A percentile compares a stretch with the other conserved stretches of the same genome.
Conservation (phyloP, 92 coral and sea anemone species). For the Zoanthus gigantus region DNA sequence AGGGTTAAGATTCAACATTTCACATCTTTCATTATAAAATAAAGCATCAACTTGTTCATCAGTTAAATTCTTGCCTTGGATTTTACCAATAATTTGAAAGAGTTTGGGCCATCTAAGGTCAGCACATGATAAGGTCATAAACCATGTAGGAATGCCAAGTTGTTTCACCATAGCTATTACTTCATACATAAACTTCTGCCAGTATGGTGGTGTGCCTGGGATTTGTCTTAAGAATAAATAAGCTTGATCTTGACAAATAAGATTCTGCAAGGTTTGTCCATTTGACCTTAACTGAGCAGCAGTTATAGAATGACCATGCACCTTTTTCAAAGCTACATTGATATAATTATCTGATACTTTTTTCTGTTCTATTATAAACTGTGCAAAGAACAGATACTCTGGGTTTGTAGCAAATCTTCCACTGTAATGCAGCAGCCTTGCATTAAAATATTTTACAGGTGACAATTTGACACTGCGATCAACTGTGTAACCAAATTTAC, state of each 20-base stretch:
- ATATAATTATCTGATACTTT: conserved; percentile 54
- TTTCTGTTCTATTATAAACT: conserved; percentile 65
- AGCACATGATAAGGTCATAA: conserved; percentile 79
- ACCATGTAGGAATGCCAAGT: conserved; percentile 76
- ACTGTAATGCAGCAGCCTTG: conserved; percentile 59
- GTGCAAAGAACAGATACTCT: conserved; percentile 73
- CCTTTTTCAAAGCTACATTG: conserved; percentile 65
- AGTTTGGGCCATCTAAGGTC: conserved; percentile 77
- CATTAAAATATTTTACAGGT: conserved; percentile 57
- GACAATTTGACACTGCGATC: conserved; percentile 28
- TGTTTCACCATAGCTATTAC: conserved; percentile 70
- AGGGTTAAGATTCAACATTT: conserved; percentile 70
- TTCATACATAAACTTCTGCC: conserved; percentile 60
- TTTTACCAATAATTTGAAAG: conserved; percentile 66
- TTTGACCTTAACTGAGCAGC: conserved; percentile 66
- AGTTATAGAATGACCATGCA: conserved; percentile 60
- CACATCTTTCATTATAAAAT: conserved; percentile 72
- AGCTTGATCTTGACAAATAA: conserved; percentile 57
- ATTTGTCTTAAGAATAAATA: conserved; percentile 66
- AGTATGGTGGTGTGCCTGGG: conserved; percentile 59
- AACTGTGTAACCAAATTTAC: conserved; percentile 20
- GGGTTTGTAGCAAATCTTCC: conserved; percentile 70
- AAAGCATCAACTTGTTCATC: conserved; percentile 65
- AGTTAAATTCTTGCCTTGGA: conserved; percentile 51
- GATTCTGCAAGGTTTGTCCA: conserved; percentile 51